Evolutionary conservation across 2,113 vertebrate species (phyloP), one percentile per base, ranked within the genome.

Genomic region (Podarcis raffonei): DNA sequence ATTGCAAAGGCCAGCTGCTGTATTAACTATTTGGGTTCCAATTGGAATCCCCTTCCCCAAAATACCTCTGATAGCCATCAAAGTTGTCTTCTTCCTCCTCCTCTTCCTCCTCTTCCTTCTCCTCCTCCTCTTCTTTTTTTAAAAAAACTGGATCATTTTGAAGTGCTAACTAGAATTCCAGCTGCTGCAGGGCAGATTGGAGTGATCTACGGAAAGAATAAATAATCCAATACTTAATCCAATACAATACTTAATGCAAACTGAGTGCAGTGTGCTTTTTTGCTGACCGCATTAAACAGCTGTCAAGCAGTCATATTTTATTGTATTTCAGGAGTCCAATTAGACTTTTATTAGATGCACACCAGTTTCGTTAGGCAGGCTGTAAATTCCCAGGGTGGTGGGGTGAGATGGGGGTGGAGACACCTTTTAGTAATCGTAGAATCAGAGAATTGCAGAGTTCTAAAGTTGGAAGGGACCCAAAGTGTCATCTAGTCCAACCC

Each of bases 171-270:
- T 83, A 75, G 88, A 90, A 78, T 86, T 84, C 87, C 66, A 66
- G 83, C 69, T 83, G 72, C 69, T 32, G 35, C 1, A 42, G 81
- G 62, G 74, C 37, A 89, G 89, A 92, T 92, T 93, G 78, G 53
- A 75, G 87, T 74, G 88, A 88, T n/a, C 90, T 84, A 93, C 83
- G 81, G 87, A 85, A 83, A 80, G 83, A 92, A 89, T 86, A 89
- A 81, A 92, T 84, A 68, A 90, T 13, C 59, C 72, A 22, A 27
- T n/a, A 16, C 16, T 91, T 84, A 68, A 90, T 13, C 59, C 72
- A 22, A 27, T n/a, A 16, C 32, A 18, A 23, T n/a, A 5, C 65
- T 85, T 76, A 16, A 23, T 23, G 2, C 66, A 62, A 62, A 84
- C 8, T 25, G 32, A 22, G 11, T 75, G 22, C 85, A 81, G 20